Percentiles rank a stretch among this genome's conserved stretches.
Evolutionary conservation across 2,797 vertebrate genomes (phyloP).

Genomic region (Xenopus petersii): DNA sequence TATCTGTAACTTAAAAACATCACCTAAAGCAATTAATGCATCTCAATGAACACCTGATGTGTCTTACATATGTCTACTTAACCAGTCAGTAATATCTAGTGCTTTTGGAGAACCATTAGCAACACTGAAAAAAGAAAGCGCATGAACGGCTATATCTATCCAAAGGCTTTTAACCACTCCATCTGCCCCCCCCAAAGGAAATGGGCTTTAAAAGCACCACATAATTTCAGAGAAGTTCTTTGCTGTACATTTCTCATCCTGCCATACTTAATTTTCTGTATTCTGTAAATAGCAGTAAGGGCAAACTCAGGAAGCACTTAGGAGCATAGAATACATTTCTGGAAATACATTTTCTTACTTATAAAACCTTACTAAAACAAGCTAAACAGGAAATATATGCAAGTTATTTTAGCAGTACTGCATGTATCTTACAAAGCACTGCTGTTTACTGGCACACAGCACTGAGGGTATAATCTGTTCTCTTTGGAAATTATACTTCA

Average conservation of each 20-base stretch:
- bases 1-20: background rate
- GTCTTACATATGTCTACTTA: conserved; percentile 22
- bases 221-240: conserved; percentile 10
- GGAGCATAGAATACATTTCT: background rate
- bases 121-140: background rate
- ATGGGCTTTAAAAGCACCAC: conserved; percentile 27
- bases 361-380: conserved; percentile 2
- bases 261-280: conserved; percentile 11
- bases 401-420: too few species aligned
- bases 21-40: background rate
- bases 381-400: too few species aligned
- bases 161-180: conserved; percentile 40
- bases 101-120: conserved; percentile 24
- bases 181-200: conserved; percentile 13
- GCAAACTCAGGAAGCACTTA: conserved; percentile 17
- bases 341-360: conserved; percentile 4
- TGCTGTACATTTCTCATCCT: conserved; percentile 1
- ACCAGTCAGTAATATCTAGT: conserved; percentile 12
- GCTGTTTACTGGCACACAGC: too few species aligned
- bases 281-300: conserved; percentile 11
- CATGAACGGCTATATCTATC: conserved; percentile 10
- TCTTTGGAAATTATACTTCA: too few species aligned
- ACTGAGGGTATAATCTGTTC: too few species aligned
- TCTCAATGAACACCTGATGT: conserved; percentile 1
- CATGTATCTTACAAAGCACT: too few species aligned